A percentile compares a stretch with the other conserved stretches of the same genome.
Evolutionary conservation across 2,888 invertebrate species (phyloP).

Genomic region (Pyrrhosoma nymphula): DNA sequence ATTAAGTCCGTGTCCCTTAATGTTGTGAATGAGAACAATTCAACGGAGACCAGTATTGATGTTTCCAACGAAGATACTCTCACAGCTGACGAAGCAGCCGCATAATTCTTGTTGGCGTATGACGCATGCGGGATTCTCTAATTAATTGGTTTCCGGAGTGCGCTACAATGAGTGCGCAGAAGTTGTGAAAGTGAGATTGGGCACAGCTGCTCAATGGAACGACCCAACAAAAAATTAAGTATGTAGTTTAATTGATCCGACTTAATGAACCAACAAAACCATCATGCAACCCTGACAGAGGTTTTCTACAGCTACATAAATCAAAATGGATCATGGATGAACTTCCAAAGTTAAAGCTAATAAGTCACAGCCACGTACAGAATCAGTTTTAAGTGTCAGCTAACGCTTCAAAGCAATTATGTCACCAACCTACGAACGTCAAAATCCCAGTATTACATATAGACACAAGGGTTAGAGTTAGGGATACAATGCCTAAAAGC

Average conservation of each 20-base stretch:
- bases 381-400: no score
- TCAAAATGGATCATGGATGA: not conserved
- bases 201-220: not conserved
- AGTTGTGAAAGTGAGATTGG: not conserved
- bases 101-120: not conserved
- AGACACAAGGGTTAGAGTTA: no score
- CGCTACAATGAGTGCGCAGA: not conserved
- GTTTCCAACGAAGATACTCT: not conserved
- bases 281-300: not conserved
- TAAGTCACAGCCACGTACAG: no score
- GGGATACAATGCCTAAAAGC: no score
- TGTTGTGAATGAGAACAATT: not conserved
- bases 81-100: not conserved
- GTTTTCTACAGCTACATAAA: not conserved
- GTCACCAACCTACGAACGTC: no score
- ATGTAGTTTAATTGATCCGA: not conserved
- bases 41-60: not conserved
- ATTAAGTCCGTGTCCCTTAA: not conserved
- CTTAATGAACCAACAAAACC: not conserved
- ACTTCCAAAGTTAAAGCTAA: not conserved
- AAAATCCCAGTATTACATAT: no score
- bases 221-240: not conserved
- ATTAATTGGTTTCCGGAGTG: not conserved
- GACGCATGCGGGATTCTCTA: not conserved
- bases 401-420: no score